Evolutionary conservation across 2,113 vertebrate genomes (phyloP), one percentile per base, ranked within the genome.

Genomic region (Lophura nycthemera): DNA sequence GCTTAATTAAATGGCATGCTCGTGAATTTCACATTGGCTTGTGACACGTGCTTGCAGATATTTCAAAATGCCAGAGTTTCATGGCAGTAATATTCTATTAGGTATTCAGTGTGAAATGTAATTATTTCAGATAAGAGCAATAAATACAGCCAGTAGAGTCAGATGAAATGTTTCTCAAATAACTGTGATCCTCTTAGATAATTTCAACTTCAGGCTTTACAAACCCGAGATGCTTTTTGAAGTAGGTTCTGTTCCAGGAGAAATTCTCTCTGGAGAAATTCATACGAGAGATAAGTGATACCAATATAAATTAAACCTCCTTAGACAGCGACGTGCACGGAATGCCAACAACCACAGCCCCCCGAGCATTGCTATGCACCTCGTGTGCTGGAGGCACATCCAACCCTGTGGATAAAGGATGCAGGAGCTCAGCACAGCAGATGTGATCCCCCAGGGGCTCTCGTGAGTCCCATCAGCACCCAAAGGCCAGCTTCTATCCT

Each of bases 11-110:
- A 81, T 47, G 45, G 83, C 84, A 54, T 0, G 75, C 86, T 67
- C 32, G 57, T 45, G 89, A 72, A 65, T 65, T 90, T 65, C n/a
- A 56, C 86, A 86, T 50, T 71, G 40, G 85, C 34, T 4, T 89
- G 78, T 74, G 95, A 47, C 89, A 52, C 4, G 66, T 40, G 17
- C 82, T 88, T 64, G 6, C 72, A 73, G 88, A 93, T 79, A 72
- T 94, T 95, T 96, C 64, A 15, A 52, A 93, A 92, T 30, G 42
- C 78, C n/a, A 50, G 64, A 65, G 8, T 81, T 76, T 86, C 70
- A 54, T 66, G 81, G 72, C 63, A 93, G 70, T 96, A 93, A 95
- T 93, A 95, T 89, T 95, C 92, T 96, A 94, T 95, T 96, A 94
- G 90, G 87, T 29, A 93, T 94, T 96, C 92, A 94, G 90, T 69